Evolutionary conservation across 2,797 vertebrate genomes (phyloP).

Genomic region (Bufotes viridis): DNA sequence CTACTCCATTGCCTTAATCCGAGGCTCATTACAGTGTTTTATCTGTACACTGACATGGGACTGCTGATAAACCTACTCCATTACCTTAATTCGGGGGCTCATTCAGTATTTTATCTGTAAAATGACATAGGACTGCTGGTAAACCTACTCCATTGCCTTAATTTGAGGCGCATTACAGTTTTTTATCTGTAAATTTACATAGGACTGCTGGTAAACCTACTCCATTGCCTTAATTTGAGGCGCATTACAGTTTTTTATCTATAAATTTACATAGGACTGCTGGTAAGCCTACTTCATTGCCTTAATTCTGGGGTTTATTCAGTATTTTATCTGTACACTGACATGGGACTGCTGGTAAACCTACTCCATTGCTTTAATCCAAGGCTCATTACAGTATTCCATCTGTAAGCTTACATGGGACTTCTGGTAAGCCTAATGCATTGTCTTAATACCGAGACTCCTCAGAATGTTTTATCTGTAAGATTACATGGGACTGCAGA

Average conservation of each 20-base stretch:
- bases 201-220: not conserved
- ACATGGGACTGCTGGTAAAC: not conserved
- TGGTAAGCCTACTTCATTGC: not conserved
- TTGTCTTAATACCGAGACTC: too few species aligned
- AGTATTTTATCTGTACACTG: not conserved
- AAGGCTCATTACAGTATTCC: too few species aligned
- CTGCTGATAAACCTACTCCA: not conserved
- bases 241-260: not conserved
- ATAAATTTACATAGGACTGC: not conserved
- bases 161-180: too few species aligned
- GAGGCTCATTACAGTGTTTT: not conserved
- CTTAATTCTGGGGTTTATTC: too few species aligned
- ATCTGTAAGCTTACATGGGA: not conserved
- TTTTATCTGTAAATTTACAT: not conserved
- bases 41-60: not conserved
- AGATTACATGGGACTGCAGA: not conserved
- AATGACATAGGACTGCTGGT: not conserved
- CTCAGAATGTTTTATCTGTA: not conserved
- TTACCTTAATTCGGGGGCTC: too few species aligned
- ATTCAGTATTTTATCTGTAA: not conserved
- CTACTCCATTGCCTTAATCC: not conserved
- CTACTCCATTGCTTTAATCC: too few species aligned
- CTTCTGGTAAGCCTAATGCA: not conserved
- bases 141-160: not conserved
- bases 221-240: not conserved